Percentiles rank a stretch among this genome's conserved stretches.
Evolutionary conservation across 2,888 invertebrate species (phyloP).

Genomic region (Thelaira solivaga): DNA sequence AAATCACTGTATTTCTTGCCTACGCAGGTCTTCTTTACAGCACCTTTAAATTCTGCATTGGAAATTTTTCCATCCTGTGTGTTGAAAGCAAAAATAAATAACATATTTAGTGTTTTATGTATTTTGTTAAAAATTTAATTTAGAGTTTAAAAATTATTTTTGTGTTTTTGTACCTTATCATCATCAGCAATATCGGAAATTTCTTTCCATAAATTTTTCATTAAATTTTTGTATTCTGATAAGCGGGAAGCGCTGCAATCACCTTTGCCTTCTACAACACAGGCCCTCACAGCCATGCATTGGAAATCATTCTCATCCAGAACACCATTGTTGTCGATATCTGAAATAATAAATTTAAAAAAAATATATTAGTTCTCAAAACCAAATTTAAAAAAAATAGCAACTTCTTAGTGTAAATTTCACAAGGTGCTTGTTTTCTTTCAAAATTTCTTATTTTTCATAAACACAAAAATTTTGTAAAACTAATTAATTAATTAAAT

Average conservation of each 20-base stretch:
- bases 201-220: constrained; percentile 91
- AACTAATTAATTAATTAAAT: background rate
- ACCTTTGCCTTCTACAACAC: constrained; percentile 89
- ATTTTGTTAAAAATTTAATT: background rate
- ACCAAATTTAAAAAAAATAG: no score
- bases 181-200: constrained; percentile 91
- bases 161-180: constrained; percentile 83
- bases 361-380: no score
- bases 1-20: constrained; percentile 87
- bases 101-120: background rate
- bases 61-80: constrained; percentile 88
- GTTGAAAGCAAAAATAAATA: background rate
- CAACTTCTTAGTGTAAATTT: no score
- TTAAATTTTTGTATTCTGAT: constrained; percentile 88
- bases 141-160: constrained; percentile 21
- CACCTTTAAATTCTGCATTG: constrained; percentile 88
- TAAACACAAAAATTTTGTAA: no score
- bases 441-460: no score
- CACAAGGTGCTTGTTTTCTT: no score
- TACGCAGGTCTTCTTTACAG: constrained; percentile 88
- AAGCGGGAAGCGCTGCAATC: constrained; percentile 85
- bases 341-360: constrained; percentile 75
- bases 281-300: constrained; percentile 88
- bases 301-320: constrained; percentile 89
- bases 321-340: constrained; percentile 91